These are phyloP conservation scores for Muschampia plurimacula DNA, from an alignment of 2,888 invertebrate genomes.

Conservation along the genomic window DNA sequence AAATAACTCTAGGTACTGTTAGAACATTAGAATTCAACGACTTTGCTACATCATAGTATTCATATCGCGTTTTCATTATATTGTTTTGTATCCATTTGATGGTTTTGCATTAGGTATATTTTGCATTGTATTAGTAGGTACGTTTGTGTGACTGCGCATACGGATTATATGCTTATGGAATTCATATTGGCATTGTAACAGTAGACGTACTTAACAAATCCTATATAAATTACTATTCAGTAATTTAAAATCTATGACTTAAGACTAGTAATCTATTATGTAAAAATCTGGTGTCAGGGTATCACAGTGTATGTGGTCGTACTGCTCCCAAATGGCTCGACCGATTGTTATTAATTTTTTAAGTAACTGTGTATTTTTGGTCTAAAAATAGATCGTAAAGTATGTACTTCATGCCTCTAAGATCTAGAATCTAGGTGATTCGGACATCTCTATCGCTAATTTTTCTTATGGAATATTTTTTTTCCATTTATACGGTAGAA, in stretches of 20 bases:
- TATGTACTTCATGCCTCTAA: too few species aligned
- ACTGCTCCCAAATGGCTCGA: too few species aligned
- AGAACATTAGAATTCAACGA: constrained; percentile 9
- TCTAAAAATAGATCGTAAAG: too few species aligned
- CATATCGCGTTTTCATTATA: constrained; percentile 1
- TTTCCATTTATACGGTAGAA: too few species aligned
- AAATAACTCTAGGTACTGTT: constrained; percentile 1
- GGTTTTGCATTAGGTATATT: neutral
- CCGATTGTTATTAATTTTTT: too few species aligned
- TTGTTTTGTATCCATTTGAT: constrained; percentile 8
- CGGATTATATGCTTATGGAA: neutral
- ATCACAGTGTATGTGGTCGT: too few species aligned
- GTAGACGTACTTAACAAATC: neutral
- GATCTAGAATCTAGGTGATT: too few species aligned
- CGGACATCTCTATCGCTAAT: too few species aligned
- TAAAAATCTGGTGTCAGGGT: too few species aligned
- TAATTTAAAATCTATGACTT: neutral
- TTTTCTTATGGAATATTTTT: too few species aligned
- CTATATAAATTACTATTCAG: neutral
- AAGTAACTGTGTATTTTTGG: too few species aligned
- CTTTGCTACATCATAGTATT: neutral
- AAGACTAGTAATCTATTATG: too few species aligned
- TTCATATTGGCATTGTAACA: neutral
- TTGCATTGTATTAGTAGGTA: constrained; percentile 3
- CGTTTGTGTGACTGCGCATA: neutral